Evolutionary conservation across 1,140 invertebrate species (phyloP).

Genomic region (Bombus picipes): DNA sequence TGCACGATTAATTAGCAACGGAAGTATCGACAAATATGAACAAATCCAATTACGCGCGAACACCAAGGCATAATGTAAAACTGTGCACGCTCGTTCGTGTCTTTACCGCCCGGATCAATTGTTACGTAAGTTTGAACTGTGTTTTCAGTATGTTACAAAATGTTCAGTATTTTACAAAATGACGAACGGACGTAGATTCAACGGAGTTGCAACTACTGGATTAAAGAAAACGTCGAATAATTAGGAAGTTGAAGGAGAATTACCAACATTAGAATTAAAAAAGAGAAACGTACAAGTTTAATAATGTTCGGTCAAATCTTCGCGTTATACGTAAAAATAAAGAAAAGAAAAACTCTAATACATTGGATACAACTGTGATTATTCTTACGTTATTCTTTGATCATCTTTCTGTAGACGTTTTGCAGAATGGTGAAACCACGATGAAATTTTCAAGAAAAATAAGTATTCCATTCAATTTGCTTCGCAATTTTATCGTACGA

Average conservation of each 20-base stretch:
- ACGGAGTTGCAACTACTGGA: neutral
- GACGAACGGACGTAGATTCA: neutral
- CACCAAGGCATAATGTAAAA: neutral
- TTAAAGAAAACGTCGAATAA: neutral
- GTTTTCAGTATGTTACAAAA: neutral
- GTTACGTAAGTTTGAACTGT: conserved; percentile 16
- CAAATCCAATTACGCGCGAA: conserved; percentile 18
- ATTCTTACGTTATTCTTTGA: no score
- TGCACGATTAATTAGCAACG: conserved; percentile 33
- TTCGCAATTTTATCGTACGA: neutral
- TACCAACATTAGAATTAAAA: neutral
- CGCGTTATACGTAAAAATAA: neutral
- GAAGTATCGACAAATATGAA: conserved; percentile 35
- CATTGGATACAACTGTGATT: neutral
- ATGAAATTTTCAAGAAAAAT: neutral
- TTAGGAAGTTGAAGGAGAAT: neutral
- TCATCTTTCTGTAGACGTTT: no score
- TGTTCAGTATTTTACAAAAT: neutral
- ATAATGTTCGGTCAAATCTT: neutral
- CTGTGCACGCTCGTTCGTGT: neutral
- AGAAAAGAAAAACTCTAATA: neutral
- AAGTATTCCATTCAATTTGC: neutral
- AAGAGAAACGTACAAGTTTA: neutral
- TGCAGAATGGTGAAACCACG: neutral
- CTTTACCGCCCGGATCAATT: no score